Base-by-base conservation (phyloP, 2,888 invertebrate species). In the Phymatocera aterrima region DNA sequence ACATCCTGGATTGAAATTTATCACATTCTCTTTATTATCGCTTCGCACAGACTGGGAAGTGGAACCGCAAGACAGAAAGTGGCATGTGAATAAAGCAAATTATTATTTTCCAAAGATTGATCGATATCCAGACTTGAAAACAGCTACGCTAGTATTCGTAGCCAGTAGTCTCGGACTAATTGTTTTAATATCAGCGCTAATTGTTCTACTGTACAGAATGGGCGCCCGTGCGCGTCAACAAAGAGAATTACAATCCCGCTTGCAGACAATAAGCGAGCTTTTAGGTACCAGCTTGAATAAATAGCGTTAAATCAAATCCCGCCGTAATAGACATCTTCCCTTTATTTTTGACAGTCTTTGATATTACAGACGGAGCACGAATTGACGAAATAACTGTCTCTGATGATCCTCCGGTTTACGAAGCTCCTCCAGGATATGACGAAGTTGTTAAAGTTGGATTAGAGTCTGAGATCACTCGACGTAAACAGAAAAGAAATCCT, bases 81-180 rank as follows among this genome's bases (percentile, higher is more conserved):
- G 94, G 93, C 94, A 94, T 85, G 92, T 93, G 6, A 93, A 94
- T 86, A 94, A 94, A 79, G 94, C 95, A 0, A 95, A 95, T 85
- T 95, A 95, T 85, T 94, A 94, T 83, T 95, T 95, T 83, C 95
- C 95, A 0, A 94, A 94, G 90, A 93, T 92, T 79, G 93, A 94
- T 80, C 92, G 93, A 21, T 94, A 94, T 88, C 93, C 94, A 0
- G 94, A 95, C 86, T 86, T 94, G 61, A 94, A 94, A 84, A 93
- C 94, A 0, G 94, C 94, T 0, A 94, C 94, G 0, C 91, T 94
- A 3, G 92, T 94, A 28, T 95, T 94, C 83, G 91, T 94, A 12
- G 92, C 93, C 54, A 94, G 94, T 84, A 93, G 93, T 78, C 87
- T 94, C 80, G 94, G 93, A 31, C 90, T 95, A 64, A 92, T 94